Evolutionary conservation across 2,797 vertebrate species (phyloP), one percentile per base, ranked within the genome.

Genomic region (Siniperca obscura): DNA sequence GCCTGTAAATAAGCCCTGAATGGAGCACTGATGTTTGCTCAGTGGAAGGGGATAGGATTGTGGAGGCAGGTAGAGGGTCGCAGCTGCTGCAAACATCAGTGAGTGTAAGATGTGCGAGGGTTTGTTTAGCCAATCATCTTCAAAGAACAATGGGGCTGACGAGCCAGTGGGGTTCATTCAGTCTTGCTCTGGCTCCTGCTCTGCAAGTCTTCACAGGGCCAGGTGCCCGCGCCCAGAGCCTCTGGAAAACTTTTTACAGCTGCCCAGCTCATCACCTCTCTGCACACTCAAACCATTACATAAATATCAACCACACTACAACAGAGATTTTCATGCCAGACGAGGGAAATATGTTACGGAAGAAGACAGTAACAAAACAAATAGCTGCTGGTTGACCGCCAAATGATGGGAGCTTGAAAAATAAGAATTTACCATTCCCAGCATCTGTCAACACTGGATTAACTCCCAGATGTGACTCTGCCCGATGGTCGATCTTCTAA

Each of bases 51-150:
- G 69, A 40, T 19, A 0, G 42, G 17, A 78, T 25, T 42, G 36
- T 17, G 19, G 46, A 17, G 46, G 44, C 81, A 82, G 74, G 78
- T 76, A 62, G 27, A 74, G 60, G 64, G 65, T 52, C 27, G 48
- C 72, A 83, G 81, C 76, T 70, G 69, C 38, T 55, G 70, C 71
- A 68, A 70, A 56, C 70, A 85, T 64, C 64, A 70, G 56, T 27
- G 70, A 74, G 64, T 2, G 11, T 38, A 17, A 66, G 46, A 75
- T 7, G 12, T 59, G 34, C 6, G 27, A 75, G 9, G 42, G 44
- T 72, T 83, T 85, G 64, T 80, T 81, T 56, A 67, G 76, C 17
- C 62, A 36, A 69, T 89, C 57, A 80, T 80, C 81, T 80, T 91
- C 55, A 87, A 76, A 90, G 71, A 57, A 50, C n/a, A 40, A 65